A percentile compares a stretch with the other conserved stretches of the same genome.
These are phyloP conservation scores for Yoshiicerus persimilis DNA, from an alignment of 1,140 invertebrate genomes.

Conservation along the genomic window DNA sequence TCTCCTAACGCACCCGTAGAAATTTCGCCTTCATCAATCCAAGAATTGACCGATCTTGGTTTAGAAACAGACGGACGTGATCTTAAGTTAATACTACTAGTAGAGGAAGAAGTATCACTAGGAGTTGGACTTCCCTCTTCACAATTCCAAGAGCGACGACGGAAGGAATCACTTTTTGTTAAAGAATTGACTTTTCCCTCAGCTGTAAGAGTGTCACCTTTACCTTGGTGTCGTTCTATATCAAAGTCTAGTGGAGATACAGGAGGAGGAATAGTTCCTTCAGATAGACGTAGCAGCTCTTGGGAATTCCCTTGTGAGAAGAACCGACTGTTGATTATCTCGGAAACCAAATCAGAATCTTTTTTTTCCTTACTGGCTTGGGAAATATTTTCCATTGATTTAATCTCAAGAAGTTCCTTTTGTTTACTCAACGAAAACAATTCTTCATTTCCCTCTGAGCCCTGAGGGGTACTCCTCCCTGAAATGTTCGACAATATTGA, in stretches of 20 bases:
- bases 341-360: neutral
- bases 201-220: neutral
- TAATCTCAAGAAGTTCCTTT: neutral
- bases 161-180: conserved; percentile 10
- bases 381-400: neutral
- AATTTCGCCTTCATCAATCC: conserved; percentile 50
- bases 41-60: neutral
- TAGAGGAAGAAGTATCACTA: conserved; percentile 36
- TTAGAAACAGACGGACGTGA: neutral
- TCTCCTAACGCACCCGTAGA: conserved; percentile 50
- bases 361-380: neutral
- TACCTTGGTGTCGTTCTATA: neutral
- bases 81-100: neutral
- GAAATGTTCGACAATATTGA: neutral
- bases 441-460: neutral
- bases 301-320: neutral
- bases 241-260: neutral
- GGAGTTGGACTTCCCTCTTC: conserved; percentile 26
- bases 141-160: conserved; percentile 44
- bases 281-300: neutral
- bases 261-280: neutral
- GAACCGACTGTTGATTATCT: neutral
- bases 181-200: neutral
- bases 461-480: neutral
- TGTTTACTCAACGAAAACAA: neutral